Base-by-base conservation (phyloP, 2,888 invertebrate species). In the Drosophila kambysellisi region DNA sequence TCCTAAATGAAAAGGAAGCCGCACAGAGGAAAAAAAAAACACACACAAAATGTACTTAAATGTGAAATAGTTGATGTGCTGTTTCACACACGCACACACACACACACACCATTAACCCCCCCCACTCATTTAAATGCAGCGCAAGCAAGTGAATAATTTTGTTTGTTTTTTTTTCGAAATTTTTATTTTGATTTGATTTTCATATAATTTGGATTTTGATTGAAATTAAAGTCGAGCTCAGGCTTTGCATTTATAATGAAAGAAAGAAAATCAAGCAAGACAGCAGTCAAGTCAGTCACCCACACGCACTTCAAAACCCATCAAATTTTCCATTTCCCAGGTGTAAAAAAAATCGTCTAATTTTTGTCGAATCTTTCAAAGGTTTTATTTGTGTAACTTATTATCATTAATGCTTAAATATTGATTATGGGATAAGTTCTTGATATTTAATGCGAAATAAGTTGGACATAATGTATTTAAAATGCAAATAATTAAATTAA, bases 141-240 rank as follows among this genome's bases (percentile, higher is more conserved):
- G 57, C 77, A 48, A 62, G 53, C 74, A 69, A 68, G 57, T 69
- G 63, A 53, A 73, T 82, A 67, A 67, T 80, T 61, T 63, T 54
- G 11, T 39, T n/a, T n/a, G n/a, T 29, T 39, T 37, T 51, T 56
- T 76, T 68, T 25, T 25, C 25, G 57, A 76, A 70, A 84, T 72
- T 88, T 86, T 83, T 86, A 54, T 85, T 86, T 83, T 86, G 37
- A 83, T 90, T 86, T 71, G 76, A 73, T 90, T 86, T 89, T 86
- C 76, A 76, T 77, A 90, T 89, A 81, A 89, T 90, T 89, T 78
- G 70, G 85, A 84, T 82, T 90, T 89, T 87, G 85, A 89, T 90
- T 89, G 80, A 76, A 82, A 80, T 80, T 89, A 76, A 89, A 88
- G 72, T 84, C 79, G 64, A 60, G 66, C 72, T 48, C 89, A 69